Percentiles rank a stretch among this genome's conserved stretches.
Evolutionary conservation across 2,888 invertebrate genomes (phyloP).

Genomic region (Coremacera marginata): DNA sequence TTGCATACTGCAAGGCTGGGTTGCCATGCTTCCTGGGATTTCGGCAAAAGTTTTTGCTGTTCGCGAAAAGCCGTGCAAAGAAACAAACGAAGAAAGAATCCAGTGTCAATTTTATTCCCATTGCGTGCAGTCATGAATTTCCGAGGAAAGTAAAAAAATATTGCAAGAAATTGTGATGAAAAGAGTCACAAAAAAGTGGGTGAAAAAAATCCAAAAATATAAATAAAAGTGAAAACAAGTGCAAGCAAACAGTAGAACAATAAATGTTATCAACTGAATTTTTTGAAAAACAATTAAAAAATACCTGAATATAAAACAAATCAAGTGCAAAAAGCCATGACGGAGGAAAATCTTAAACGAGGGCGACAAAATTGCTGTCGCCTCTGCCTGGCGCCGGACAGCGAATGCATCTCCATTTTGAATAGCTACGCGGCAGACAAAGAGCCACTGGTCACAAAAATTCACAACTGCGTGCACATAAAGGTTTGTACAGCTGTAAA

Average conservation of each 20-base stretch:
- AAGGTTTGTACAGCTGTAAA: conserved; percentile 59
- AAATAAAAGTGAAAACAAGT: conserved; percentile 39
- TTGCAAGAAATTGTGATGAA: conserved; percentile 36
- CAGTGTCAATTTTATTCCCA: conserved; percentile 48
- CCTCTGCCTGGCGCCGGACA: conserved; percentile 68
- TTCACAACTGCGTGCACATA: conserved; percentile 68
- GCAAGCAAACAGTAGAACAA: neutral
- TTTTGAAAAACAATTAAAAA: conserved; percentile 37
- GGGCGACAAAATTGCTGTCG: conserved; percentile 68
- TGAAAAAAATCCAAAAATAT: conserved; percentile 42
- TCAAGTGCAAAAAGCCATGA: conserved; percentile 46
- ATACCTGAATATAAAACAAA: neutral
- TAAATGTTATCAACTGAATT: conserved; percentile 30
- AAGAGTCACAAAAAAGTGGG: conserved; percentile 46
- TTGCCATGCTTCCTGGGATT: conserved; percentile 14
- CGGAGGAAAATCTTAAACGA: conserved; percentile 50
- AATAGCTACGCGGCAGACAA: conserved; percentile 70
- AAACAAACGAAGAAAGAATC: conserved; percentile 36
- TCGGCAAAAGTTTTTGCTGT: neutral
- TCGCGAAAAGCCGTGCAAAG: conserved; percentile 41
- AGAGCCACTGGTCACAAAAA: conserved; percentile 68
- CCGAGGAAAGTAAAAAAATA: conserved; percentile 37
- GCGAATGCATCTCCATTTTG: conserved; percentile 69
- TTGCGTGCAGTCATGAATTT: conserved; percentile 44
- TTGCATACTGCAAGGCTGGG: neutral